Percentiles rank a stretch among this genome's conserved stretches.
Evolutionary conservation across 2,888 invertebrate genomes (phyloP).

Genomic region (Escarpia spicata): DNA sequence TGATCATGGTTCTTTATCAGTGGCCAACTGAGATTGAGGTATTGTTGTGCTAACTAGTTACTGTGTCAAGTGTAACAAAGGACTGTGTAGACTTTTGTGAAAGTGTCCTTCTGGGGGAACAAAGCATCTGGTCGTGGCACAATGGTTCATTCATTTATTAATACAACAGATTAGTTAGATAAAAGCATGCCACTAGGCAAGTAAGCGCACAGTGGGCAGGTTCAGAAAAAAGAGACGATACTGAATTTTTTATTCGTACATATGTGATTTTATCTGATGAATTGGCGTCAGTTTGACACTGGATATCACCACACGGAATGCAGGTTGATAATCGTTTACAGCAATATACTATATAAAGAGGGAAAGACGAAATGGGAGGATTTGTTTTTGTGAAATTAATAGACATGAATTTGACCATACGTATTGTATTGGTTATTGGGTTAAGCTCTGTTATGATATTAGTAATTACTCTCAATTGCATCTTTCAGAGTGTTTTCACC

Average conservation of each 20-base stretch:
- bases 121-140: not conserved
- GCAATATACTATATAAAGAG: not conserved
- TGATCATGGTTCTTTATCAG: not conserved
- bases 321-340: not conserved
- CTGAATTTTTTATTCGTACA: not conserved
- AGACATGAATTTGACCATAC: not conserved
- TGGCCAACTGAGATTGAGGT: not conserved
- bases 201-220: not conserved
- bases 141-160: not conserved
- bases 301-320: not conserved
- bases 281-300: not conserved
- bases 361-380: not conserved
- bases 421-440: not conserved
- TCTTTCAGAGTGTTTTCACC: not conserved
- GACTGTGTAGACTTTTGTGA: not conserved
- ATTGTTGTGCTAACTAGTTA: not conserved
- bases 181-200: not conserved
- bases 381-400: not conserved
- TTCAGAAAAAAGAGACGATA: not conserved
- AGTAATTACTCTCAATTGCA: not conserved
- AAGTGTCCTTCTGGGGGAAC: too few species aligned
- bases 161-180: not conserved
- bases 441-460: not conserved
- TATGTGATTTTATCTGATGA: not conserved
- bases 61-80: not conserved